A percentile compares a stretch with the other conserved stretches of the same genome.
Conservation (phyloP, 2,113 vertebrate species). For the Mesoclemmys tuberculata region DNA sequence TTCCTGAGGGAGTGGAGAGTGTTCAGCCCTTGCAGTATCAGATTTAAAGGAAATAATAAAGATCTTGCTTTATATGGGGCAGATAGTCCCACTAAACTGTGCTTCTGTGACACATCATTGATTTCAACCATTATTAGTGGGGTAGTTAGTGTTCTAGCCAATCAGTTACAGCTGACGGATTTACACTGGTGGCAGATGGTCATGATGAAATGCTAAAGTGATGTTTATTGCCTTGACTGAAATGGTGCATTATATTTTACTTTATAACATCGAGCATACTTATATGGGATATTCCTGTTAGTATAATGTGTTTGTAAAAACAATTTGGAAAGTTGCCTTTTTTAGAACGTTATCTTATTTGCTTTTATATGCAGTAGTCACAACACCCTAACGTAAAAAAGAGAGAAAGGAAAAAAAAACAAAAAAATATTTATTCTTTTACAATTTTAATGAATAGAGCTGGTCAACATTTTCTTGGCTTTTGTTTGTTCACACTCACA, state of each 20-base stretch:
- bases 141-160: background rate
- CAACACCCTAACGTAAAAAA: background rate
- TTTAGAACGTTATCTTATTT: background rate
- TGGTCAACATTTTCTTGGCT: background rate
- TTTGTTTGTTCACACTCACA: background rate
- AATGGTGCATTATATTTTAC: background rate
- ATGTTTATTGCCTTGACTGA: constrained; percentile 14
- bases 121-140: background rate
- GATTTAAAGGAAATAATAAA: background rate
- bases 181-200: background rate
- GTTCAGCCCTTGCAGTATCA: background rate
- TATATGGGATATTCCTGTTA: background rate
- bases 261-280: background rate
- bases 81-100: background rate
- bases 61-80: background rate
- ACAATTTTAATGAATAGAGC: background rate
- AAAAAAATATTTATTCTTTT: background rate
- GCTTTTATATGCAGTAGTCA: background rate
- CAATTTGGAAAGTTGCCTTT: background rate
- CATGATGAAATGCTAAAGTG: constrained; percentile 16
- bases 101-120: background rate
- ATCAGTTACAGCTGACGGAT: background rate
- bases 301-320: background rate
- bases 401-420: fast-evolving
- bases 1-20: background rate